A percentile compares a stretch with the other conserved stretches of the same genome.
phyloP scores from a whole-genome alignment of 2,888 invertebrate genomes.

The Sphaeridia pumilis region DNA sequence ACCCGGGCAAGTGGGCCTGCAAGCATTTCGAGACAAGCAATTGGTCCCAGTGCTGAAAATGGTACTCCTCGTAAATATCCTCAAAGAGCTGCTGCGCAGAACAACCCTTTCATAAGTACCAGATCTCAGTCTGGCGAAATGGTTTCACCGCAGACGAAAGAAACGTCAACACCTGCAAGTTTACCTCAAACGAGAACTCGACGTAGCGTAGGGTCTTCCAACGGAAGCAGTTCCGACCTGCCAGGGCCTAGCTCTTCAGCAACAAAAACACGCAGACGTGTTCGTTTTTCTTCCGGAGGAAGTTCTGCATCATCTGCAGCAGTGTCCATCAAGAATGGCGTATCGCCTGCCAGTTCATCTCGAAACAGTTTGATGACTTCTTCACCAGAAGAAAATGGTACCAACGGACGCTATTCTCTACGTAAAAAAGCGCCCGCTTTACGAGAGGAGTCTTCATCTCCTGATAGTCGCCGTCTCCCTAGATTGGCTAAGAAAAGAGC shows the following conservation, averaged over 20 bases:
- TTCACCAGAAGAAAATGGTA: background rate
- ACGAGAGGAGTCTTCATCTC: slow-evolving; percentile 1
- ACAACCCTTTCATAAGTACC: slow-evolving; percentile 20
- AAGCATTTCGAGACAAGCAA: too few species aligned
- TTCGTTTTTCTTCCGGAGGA: slow-evolving; percentile 27
- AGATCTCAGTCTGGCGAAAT: too few species aligned
- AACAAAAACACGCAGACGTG: background rate
- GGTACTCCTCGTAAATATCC: slow-evolving; percentile 30
- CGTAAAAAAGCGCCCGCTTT: background rate
- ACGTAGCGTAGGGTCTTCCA: too few species aligned
- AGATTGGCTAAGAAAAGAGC: slow-evolving; percentile 5
- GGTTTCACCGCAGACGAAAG: too few species aligned
- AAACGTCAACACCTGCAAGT: too few species aligned
- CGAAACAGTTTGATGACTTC: too few species aligned
- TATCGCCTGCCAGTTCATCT: too few species aligned
- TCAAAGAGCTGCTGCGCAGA: slow-evolving; percentile 20
- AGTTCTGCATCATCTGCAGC: slow-evolving; percentile 12
- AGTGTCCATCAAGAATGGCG: too few species aligned
- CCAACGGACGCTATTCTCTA: background rate
- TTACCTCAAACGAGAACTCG: too few species aligned
- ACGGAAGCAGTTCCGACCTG: background rate
- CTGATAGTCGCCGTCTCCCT: slow-evolving; percentile 5
- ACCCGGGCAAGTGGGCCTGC: background rate
- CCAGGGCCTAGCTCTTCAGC: background rate
- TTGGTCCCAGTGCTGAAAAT: too few species aligned